Evolutionary conservation across 2,113 vertebrate genomes (phyloP).

Genomic region (Indicator maculatus): DNA sequence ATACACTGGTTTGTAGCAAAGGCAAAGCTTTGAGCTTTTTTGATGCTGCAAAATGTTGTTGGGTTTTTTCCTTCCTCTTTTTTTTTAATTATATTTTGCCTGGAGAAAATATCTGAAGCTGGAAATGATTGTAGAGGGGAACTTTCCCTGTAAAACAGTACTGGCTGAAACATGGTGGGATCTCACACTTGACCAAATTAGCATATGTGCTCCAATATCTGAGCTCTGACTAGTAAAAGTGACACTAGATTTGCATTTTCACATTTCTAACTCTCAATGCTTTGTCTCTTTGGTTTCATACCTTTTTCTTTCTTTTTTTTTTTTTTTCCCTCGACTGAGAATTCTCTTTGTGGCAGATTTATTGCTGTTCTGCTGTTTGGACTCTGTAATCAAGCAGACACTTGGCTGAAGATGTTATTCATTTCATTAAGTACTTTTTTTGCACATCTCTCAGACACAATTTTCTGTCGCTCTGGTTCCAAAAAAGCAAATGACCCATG

Average conservation of each 20-base stretch:
- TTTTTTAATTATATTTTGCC: neutral
- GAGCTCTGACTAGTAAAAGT: constrained; percentile 60
- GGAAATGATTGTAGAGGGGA: constrained; percentile 4
- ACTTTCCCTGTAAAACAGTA: constrained; percentile 13
- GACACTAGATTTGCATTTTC: constrained; percentile 57
- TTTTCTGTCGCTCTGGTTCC: constrained; percentile 51
- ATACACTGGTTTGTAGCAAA: neutral
- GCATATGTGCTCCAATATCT: constrained; percentile 40
- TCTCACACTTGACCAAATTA: constrained; percentile 64
- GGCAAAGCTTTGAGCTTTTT: constrained; percentile 27
- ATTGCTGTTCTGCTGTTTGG: constrained; percentile 49
- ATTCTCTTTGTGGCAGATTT: constrained; percentile 47
- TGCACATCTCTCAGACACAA: constrained; percentile 24
- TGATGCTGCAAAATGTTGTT: constrained; percentile 21
- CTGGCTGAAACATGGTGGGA: constrained; percentile 24
- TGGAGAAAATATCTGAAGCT: neutral
- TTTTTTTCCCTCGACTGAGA: constrained; percentile 19
- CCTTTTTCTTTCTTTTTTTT: neutral
- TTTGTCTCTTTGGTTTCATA: constrained; percentile 56
- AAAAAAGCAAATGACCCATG: constrained; percentile 63
- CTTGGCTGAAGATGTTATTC: constrained; percentile 52
- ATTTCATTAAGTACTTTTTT: constrained; percentile 53
- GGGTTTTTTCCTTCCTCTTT: neutral
- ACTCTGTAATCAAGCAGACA: constrained; percentile 48
- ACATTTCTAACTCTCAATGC: constrained; percentile 52